These are phyloP conservation scores for Hemithea aestivaria DNA, from an alignment of 2,888 invertebrate species.

Conservation along the genomic window DNA sequence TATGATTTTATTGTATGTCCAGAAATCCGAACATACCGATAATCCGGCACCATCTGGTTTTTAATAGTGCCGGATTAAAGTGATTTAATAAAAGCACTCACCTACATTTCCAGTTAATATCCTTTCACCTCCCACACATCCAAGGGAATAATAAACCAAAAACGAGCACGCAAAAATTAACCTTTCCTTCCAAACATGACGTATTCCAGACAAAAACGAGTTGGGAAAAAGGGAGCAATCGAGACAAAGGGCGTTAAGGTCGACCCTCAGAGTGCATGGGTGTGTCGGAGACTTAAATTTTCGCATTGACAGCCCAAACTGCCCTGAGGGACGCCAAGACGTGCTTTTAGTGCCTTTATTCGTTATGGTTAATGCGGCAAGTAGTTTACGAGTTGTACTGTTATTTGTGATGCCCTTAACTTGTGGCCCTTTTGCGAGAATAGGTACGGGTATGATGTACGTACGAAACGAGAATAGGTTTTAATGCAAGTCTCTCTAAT, in stretches of 20 bases:
- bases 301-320: slow-evolving; percentile 78
- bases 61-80: too few species aligned
- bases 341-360: slow-evolving; percentile 78
- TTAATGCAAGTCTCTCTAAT: too few species aligned
- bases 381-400: slow-evolving; percentile 72
- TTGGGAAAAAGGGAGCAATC: slow-evolving; percentile 54
- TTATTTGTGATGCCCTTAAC: slow-evolving; percentile 41
- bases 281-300: slow-evolving; percentile 74
- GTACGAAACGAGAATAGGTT: too few species aligned
- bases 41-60: too few species aligned
- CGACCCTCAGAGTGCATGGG: slow-evolving; percentile 77
- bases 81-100: too few species aligned
- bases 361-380: slow-evolving; percentile 76
- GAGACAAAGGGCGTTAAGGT: slow-evolving; percentile 73
- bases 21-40: too few species aligned
- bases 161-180: neutral
- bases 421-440: slow-evolving; percentile 14
- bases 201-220: slow-evolving; percentile 32
- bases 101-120: too few species aligned
- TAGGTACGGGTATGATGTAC: too few species aligned
- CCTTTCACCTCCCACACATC: too few species aligned
- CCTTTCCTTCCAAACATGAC: slow-evolving; percentile 10
- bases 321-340: slow-evolving; percentile 70
- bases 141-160: neutral
- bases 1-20: too few species aligned